A percentile compares a stretch with the other conserved stretches of the same genome.
Conservation (phyloP, 2,113 vertebrate genomes). For the Grammomys dolichurus region DNA sequence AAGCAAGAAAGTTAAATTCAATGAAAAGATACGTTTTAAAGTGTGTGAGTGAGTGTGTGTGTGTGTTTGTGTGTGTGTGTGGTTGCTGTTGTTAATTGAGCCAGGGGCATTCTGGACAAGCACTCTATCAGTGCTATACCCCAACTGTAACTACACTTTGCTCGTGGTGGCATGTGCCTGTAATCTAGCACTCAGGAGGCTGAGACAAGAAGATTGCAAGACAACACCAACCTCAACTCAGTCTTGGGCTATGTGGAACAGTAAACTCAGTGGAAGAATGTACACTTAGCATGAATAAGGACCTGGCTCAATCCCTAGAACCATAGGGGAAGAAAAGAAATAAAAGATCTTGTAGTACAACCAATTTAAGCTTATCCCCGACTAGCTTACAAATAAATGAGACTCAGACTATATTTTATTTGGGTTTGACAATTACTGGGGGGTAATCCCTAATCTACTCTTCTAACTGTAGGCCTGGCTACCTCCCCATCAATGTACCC, state of each 20-base stretch:
- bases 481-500: too few relatives aligned
- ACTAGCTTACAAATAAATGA: too few relatives aligned
- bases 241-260: not conserved
- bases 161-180: not conserved
- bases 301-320: not conserved
- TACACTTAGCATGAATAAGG: not conserved
- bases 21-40: slow-evolving; percentile 32
- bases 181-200: not conserved
- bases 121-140: not conserved
- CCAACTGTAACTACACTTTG: not conserved
- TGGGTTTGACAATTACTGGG: too few relatives aligned
- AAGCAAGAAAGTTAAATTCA: slow-evolving; percentile 41
- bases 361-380: too few relatives aligned
- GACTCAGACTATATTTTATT: too few relatives aligned
- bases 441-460: too few relatives aligned
- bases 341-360: not conserved
- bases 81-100: not conserved
- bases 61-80: not conserved
- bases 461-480: too few relatives aligned
- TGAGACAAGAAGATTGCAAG: not conserved
- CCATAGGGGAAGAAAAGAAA: not conserved
- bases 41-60: not conserved
- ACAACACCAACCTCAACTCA: not conserved
- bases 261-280: not conserved
- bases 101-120: not conserved